A percentile compares a stretch with the other conserved stretches of the same genome.
Evolutionary conservation across 2,888 invertebrate genomes (phyloP).

Genomic region (Pterostichus madidus): DNA sequence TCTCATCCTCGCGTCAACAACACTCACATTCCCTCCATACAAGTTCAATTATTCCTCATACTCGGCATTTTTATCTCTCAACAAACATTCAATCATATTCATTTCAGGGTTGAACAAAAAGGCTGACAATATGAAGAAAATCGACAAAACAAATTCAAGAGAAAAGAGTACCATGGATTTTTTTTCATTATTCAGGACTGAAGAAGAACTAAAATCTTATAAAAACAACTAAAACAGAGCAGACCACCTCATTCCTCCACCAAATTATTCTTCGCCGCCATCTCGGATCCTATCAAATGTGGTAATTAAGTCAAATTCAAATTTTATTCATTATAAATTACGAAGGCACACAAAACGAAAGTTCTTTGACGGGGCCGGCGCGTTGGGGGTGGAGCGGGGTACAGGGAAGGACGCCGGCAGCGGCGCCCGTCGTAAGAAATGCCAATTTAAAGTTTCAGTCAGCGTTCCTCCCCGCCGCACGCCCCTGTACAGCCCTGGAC

Average conservation of each 20-base stretch:
- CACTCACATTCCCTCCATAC: no score
- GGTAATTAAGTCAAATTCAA: slow-evolving; percentile 78
- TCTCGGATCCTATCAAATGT: slow-evolving; percentile 75
- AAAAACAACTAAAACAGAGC: no score
- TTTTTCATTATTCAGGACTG: no score
- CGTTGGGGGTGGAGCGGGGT: slow-evolving; percentile 61
- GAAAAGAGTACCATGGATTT: no score
- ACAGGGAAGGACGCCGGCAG: slow-evolving; percentile 61
- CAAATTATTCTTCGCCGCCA: slow-evolving; percentile 10
- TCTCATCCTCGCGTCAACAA: no score
- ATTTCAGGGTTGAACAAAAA: no score
- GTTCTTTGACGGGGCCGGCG: slow-evolving; percentile 64
- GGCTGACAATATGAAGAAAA: no score
- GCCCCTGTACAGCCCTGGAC: background rate
- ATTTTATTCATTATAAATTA: slow-evolving; percentile 79
- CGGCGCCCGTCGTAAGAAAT: slow-evolving; percentile 73
- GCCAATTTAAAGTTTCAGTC: slow-evolving; percentile 77
- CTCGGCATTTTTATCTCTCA: no score
- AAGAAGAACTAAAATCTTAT: no score
- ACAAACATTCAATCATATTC: no score
- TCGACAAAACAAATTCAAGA: no score
- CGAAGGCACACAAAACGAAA: slow-evolving; percentile 72
- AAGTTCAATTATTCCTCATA: no score
- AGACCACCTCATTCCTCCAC: background rate
- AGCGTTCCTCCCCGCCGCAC: slow-evolving; percentile 63